A percentile compares a stretch with the other conserved stretches of the same genome.
These are phyloP conservation scores for Lomographa bimaculata DNA, from an alignment of 2,888 invertebrate species.

Conservation along the genomic window DNA sequence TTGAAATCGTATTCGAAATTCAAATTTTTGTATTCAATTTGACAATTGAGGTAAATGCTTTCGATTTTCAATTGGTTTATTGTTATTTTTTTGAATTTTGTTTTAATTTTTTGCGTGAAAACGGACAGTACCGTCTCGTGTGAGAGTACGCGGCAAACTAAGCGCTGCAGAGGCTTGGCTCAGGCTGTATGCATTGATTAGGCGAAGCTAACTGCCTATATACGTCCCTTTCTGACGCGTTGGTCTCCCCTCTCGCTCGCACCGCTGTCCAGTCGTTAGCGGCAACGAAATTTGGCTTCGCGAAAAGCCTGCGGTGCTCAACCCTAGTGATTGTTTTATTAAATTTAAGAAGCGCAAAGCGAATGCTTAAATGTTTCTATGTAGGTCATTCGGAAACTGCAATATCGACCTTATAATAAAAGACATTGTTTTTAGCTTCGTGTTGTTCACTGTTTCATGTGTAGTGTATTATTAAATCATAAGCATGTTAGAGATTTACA, in stretches of 20 bases:
- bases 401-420: no score
- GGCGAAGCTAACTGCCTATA: slow-evolving; percentile 64
- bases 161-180: slow-evolving; percentile 63
- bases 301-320: slow-evolving; percentile 60
- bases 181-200: slow-evolving; percentile 78
- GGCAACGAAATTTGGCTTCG: slow-evolving; percentile 75
- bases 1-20: slow-evolving; percentile 27
- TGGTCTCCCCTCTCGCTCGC: slow-evolving; percentile 46
- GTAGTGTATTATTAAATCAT: no score
- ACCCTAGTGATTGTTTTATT: slow-evolving; percentile 32
- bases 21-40: slow-evolving; percentile 13
- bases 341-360: slow-evolving; percentile 7
- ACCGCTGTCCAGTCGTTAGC: slow-evolving; percentile 54
- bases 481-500: no score
- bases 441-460: no score
- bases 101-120: slow-evolving; percentile 40
- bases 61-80: slow-evolving; percentile 25
- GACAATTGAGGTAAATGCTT: slow-evolving; percentile 16
- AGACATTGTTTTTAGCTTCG: no score
- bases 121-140: slow-evolving; percentile 50
- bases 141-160: slow-evolving; percentile 63
- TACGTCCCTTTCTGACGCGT: slow-evolving; percentile 49
- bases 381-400: no score
- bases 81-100: slow-evolving; percentile 38
- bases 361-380: not conserved